Percentiles rank a stretch among this genome's conserved stretches.
Conservation (phyloP, 2,113 vertebrate genomes). For the Micronycteris hirsuta region DNA sequence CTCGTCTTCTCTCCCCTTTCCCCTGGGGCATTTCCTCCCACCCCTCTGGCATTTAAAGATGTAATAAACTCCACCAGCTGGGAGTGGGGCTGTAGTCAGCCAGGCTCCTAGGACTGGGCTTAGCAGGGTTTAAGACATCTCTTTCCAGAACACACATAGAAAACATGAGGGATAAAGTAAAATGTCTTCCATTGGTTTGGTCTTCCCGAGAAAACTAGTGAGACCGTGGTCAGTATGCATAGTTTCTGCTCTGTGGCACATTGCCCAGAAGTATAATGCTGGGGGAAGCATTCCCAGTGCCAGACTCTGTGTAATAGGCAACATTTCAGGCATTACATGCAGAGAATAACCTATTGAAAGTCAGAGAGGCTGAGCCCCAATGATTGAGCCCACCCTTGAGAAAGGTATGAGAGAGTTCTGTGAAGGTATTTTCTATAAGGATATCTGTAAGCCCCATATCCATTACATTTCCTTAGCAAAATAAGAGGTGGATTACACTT, state of each 20-base stretch:
- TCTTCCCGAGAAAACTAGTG: background rate
- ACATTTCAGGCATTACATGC: background rate
- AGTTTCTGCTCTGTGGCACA: background rate
- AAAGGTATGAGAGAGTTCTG: background rate
- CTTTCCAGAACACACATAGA: background rate
- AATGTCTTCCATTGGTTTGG: background rate
- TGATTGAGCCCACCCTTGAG: background rate
- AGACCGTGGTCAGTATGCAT: background rate
- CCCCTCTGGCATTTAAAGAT: background rate
- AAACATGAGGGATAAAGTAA: background rate
- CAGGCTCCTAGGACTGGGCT: background rate
- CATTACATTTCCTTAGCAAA: background rate
- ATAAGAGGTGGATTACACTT: background rate
- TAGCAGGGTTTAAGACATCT: background rate
- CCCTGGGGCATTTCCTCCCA: background rate
- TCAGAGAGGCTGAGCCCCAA: background rate
- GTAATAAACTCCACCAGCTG: background rate
- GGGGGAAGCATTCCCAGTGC: background rate
- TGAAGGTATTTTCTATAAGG: background rate
- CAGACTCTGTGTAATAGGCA: background rate
- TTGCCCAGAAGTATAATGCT: background rate
- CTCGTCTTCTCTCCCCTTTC: background rate
- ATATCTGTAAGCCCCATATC: background rate
- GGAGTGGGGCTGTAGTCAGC: background rate
- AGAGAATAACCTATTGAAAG: background rate